Percentiles rank a stretch among this genome's conserved stretches.
These are phyloP conservation scores for Apis dorsata DNA, from an alignment of 1,140 invertebrate genomes.

Conservation along the genomic window DNA sequence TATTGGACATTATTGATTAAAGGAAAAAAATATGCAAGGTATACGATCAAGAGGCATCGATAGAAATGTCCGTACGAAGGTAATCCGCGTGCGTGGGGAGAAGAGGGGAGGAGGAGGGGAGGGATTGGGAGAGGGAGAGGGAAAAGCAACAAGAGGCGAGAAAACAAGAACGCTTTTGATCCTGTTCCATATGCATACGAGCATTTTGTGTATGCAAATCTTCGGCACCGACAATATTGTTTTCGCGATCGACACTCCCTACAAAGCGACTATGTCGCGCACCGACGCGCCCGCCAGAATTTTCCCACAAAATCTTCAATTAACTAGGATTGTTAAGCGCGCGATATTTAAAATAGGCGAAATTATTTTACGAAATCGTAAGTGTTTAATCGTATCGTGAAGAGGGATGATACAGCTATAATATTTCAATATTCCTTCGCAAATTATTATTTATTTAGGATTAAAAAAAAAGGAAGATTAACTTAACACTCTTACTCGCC, in stretches of 20 bases:
- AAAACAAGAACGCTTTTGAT: conserved; percentile 58
- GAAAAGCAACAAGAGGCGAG: conserved; percentile 40
- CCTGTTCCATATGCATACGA: conserved; percentile 59
- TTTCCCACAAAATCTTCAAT: conserved; percentile 10
- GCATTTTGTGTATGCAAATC: conserved; percentile 61
- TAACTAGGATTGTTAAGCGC: neutral
- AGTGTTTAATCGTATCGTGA: neutral
- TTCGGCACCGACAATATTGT: conserved; percentile 57
- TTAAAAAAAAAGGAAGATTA: too few species aligned
- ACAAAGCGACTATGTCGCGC: conserved; percentile 28
- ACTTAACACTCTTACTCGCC: too few species aligned
- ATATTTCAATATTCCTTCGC: too few species aligned
- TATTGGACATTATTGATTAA: too few species aligned
- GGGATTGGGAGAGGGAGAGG: neutral
- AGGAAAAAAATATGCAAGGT: neutral
- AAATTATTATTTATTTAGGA: too few species aligned
- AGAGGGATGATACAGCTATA: too few species aligned
- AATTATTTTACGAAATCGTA: neutral
- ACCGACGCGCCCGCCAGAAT: neutral
- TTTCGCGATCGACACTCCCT: conserved; percentile 59
- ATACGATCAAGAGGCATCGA: neutral
- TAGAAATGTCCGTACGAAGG: neutral
- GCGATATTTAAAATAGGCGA: neutral
- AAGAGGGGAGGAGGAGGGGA: neutral
- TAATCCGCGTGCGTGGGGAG: neutral